A percentile compares a stretch with the other conserved stretches of the same genome.
These are phyloP conservation scores for Leptinotarsa haldemani DNA, from an alignment of 2,888 invertebrate genomes.

Conservation along the genomic window DNA sequence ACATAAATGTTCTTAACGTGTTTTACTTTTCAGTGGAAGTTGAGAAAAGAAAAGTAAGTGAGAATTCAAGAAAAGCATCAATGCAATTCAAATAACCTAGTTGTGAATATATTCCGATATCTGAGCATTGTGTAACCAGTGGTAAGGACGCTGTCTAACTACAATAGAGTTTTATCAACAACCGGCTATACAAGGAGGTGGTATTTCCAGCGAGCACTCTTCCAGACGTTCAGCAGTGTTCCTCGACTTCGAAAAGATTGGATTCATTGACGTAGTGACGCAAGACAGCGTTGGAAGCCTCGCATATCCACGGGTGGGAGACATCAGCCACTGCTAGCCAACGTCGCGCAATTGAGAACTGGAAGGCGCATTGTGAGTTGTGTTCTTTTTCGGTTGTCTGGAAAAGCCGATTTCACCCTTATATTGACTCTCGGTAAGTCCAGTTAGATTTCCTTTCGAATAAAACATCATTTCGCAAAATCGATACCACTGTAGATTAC, in stretches of 20 bases:
- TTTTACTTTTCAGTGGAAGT: neutral
- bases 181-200: constrained; percentile 12
- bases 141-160: constrained; percentile 6
- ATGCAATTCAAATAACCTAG: neutral
- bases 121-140: constrained; percentile 6
- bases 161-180: constrained; percentile 8
- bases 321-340: constrained; percentile 43
- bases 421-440: constrained; percentile 35
- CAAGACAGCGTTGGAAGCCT: constrained; percentile 52
- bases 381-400: constrained; percentile 39
- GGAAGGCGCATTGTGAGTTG: constrained; percentile 51
- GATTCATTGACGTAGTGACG: constrained; percentile 46
- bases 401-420: constrained; percentile 23
- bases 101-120: constrained; percentile 2
- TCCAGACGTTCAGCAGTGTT: constrained; percentile 15
- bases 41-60: neutral
- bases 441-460: constrained; percentile 11
- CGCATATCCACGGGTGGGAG: constrained; percentile 49
- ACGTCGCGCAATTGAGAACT: constrained; percentile 54
- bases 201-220: constrained; percentile 10
- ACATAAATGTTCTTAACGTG: neutral
- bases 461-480: neutral
- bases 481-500: neutral
- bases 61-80: neutral
- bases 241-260: constrained; percentile 19